Conservation (phyloP, 2,113 vertebrate genomes). For the Actenoides lindsayi region DNA sequence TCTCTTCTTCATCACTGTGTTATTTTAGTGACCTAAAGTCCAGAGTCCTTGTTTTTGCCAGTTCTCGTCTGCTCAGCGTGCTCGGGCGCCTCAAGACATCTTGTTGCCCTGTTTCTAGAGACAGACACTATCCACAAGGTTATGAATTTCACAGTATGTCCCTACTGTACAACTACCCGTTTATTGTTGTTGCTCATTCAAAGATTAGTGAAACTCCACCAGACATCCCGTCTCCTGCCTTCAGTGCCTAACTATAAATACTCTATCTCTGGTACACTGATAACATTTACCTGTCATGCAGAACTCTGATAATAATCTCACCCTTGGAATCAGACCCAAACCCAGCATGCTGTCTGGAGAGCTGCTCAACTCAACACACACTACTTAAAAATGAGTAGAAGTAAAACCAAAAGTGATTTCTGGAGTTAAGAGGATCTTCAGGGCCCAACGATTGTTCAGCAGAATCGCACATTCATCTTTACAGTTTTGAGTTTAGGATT, state of each 20-base stretch:
- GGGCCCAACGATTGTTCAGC: background rate
- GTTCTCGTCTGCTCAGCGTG: too few relatives aligned
- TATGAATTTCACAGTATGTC: too few relatives aligned
- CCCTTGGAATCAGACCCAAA: background rate
- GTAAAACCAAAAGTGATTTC: background rate
- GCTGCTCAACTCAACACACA: background rate
- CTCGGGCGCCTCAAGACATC: too few relatives aligned
- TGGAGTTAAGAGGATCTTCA: background rate
- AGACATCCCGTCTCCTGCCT: too few relatives aligned
- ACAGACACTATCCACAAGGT: too few relatives aligned
- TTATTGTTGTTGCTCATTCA: too few relatives aligned
- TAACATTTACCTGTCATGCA: background rate
- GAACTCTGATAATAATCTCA: background rate
- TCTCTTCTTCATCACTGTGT: too few relatives aligned
- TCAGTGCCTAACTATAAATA: background rate
- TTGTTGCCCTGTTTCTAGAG: too few relatives aligned
- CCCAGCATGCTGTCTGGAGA: background rate
- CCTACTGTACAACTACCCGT: too few relatives aligned
- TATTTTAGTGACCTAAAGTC: too few relatives aligned
- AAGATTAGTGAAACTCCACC: too few relatives aligned
- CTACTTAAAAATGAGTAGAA: background rate
- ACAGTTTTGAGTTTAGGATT: background rate
- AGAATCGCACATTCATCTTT: accelerated
- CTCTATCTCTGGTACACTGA: background rate
- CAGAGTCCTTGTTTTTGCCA: too few relatives aligned